phyloP scores from a whole-genome alignment of 2,113 vertebrate genomes.

The Pimephales promelas region DNA sequence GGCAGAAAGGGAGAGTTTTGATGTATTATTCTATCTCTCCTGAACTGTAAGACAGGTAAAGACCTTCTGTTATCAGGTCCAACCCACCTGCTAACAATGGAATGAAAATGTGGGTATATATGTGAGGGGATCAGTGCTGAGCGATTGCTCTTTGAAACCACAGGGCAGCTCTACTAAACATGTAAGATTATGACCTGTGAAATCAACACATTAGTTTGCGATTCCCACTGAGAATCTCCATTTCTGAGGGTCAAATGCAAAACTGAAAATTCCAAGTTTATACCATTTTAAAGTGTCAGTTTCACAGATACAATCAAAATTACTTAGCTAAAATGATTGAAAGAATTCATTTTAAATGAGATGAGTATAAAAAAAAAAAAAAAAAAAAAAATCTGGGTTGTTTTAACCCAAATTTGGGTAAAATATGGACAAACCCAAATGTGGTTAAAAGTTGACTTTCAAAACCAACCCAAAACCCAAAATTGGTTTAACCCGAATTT shows the following conservation, averaged over 20 bases:
- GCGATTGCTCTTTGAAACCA: neutral
- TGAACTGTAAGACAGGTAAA: conserved; percentile 43
- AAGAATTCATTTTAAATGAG: too few relatives aligned
- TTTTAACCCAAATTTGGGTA: too few relatives aligned
- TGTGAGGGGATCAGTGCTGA: conserved; percentile 9
- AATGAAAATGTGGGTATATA: conserved; percentile 41
- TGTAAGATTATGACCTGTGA: conserved; percentile 12
- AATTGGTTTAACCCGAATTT: too few relatives aligned
- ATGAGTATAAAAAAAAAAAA: too few relatives aligned
- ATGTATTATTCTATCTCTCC: conserved; percentile 60
- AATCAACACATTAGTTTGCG: conserved; percentile 3
- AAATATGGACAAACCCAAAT: too few relatives aligned
- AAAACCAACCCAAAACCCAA: too few relatives aligned
- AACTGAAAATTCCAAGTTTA: neutral
- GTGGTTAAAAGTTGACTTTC: too few relatives aligned
- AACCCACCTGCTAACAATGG: conserved; percentile 51
- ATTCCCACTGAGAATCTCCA: neutral
- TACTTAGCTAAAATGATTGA: too few relatives aligned
- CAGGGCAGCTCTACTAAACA: conserved; percentile 8
- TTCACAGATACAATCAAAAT: neutral
- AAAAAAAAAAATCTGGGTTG: too few relatives aligned
- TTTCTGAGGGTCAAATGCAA: neutral
- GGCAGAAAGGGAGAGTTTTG: conserved; percentile 40
- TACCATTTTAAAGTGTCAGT: neutral
- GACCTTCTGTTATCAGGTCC: conserved; percentile 52